Percentiles rank a stretch among this genome's conserved stretches.
phyloP scores from a whole-genome alignment of 2,888 invertebrate species.

The Melolontha melolontha region DNA sequence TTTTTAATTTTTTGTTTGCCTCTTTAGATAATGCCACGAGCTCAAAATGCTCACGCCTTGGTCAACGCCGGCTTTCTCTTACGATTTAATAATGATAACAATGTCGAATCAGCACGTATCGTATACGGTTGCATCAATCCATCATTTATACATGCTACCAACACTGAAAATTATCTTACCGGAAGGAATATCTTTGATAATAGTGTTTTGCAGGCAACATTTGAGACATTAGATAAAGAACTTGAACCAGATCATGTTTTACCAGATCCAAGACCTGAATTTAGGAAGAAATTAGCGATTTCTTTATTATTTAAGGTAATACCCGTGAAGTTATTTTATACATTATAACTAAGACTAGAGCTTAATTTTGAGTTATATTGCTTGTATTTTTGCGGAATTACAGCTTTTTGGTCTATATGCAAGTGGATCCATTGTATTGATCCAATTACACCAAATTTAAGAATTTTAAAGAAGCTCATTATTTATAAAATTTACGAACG shows the following conservation, averaged over 20 bases:
- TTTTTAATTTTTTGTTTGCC: conserved; percentile 49
- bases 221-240: conserved; percentile 69
- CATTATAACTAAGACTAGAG: too few relatives aligned
- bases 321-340: too few relatives aligned
- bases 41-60: conserved; percentile 80
- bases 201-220: conserved; percentile 63
- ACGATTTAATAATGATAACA: conserved; percentile 66
- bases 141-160: conserved; percentile 66
- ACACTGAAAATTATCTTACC: conserved; percentile 66
- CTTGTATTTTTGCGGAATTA: too few relatives aligned
- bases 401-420: too few relatives aligned
- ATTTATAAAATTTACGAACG: too few relatives aligned
- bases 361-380: too few relatives aligned
- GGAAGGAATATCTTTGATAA: conserved; percentile 64
- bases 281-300: conserved; percentile 77
- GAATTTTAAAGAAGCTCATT: too few relatives aligned
- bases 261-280: conserved; percentile 77
- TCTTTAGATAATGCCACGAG: conserved; percentile 80
- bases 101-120: conserved; percentile 68
- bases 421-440: too few relatives aligned
- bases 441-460: too few relatives aligned
- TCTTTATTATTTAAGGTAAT: conserved; percentile 85
- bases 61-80: conserved; percentile 81
- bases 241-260: conserved; percentile 73
- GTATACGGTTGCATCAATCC: conserved; percentile 76